A percentile compares a stretch with the other conserved stretches of the same genome.
These are phyloP conservation scores for Drosophila robusta DNA, from an alignment of 2,888 invertebrate genomes.

Conservation along the genomic window DNA sequence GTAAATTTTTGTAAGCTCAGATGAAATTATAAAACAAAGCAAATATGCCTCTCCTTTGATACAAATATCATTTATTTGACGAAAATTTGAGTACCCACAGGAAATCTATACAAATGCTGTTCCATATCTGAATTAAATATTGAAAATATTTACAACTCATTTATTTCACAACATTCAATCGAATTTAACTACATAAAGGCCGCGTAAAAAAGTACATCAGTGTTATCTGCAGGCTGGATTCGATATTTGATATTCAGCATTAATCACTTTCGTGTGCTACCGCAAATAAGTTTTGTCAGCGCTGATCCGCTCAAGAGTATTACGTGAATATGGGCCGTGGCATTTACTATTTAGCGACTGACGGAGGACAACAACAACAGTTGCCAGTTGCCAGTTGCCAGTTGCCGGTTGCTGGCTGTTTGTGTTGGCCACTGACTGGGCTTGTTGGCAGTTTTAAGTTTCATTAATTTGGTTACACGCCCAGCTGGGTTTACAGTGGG, in stretches of 20 bases:
- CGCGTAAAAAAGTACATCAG: constrained; percentile 10
- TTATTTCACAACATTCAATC: too few species aligned
- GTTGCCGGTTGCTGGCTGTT: constrained; percentile 11
- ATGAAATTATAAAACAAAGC: too few species aligned
- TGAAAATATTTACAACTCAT: too few species aligned
- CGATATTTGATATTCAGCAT: constrained; percentile 7
- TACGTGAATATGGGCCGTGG: constrained; percentile 4
- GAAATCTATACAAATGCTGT: too few species aligned
- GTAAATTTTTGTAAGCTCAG: too few species aligned
- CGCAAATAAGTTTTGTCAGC: constrained; percentile 32
- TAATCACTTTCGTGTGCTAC: constrained; percentile 20
- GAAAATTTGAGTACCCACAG: too few species aligned
- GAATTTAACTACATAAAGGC: neutral
- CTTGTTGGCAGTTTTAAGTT: constrained; percentile 51
- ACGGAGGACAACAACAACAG: constrained; percentile 5
- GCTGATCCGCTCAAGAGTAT: constrained; percentile 26
- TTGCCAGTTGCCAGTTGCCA: constrained; percentile 9
- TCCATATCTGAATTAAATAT: too few species aligned
- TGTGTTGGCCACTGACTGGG: constrained; percentile 10
- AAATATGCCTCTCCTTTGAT: too few species aligned
- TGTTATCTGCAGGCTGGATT: neutral
- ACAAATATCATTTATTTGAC: neutral
- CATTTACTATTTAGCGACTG: constrained; percentile 45
- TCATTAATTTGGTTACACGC: constrained; percentile 51
- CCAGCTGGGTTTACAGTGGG: constrained; percentile 25